Evolutionary conservation across 1,140 invertebrate genomes (phyloP), one percentile per base, ranked within the genome.

Genomic region (Drosophila varians): DNA sequence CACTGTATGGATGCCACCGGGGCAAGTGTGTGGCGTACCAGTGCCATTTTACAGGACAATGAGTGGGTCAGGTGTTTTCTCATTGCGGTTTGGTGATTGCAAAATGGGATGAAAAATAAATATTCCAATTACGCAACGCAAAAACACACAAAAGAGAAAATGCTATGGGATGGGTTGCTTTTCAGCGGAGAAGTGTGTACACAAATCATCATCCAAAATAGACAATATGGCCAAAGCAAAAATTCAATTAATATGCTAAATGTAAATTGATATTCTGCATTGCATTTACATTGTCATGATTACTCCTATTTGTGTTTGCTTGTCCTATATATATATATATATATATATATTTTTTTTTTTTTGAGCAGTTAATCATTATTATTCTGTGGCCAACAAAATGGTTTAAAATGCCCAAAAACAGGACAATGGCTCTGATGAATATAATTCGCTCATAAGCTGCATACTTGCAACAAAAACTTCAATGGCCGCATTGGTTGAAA

Each of bases 181-280:
- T 21, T 28, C 9, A 58, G 40, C 6, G 11, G 14, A 19, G 12
- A 12, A 18, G 16, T 31, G 42, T 52, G 56, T 34, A 77, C 40
- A 84, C 57, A 73, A 73, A 73, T 42, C 69, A 31, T 38, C 34
- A 34, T 19, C 60, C 46, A 28, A 66, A 71, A 65, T 71, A 66
- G 71, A 83, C 78, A 83, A 65, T 42, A 66, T 51, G 52, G 84
- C 62, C 76, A 65, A 80, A 64, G 62, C 80, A 87, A 80, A 86
- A 86, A 86, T 82, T 74, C 82, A 87, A 87, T 86, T 86, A 86
- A 87, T 80, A 87, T 82, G 73, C 82, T 70, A 71, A 86, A 82
- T 82, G 82, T 82, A 87, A 86, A 86, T 86, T 86, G 82, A 87
- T 80, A 87, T 86, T 74, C 42, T 38, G 31, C 56, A 38, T 52